A percentile compares a stretch with the other conserved stretches of the same genome.
These are phyloP conservation scores for Hirtodrosophila alboralis DNA, from an alignment of 2,888 invertebrate species.

Conservation along the genomic window DNA sequence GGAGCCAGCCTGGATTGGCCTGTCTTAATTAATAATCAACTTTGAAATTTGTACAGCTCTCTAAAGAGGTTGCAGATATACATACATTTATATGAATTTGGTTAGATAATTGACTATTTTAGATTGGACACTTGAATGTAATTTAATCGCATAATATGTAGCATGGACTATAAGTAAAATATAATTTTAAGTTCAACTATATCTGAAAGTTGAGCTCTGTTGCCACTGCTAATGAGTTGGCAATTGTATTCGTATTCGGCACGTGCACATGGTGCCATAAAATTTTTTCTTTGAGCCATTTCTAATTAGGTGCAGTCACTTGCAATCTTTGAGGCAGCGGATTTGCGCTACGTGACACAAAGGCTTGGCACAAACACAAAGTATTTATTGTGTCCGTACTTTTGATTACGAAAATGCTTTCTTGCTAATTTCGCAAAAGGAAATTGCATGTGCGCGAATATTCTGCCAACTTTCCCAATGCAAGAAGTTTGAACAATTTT, in stretches of 20 bases:
- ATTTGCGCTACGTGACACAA: constrained; percentile 57
- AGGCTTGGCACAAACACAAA: constrained; percentile 40
- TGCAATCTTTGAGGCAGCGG: constrained; percentile 61
- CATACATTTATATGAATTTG: constrained; percentile 8
- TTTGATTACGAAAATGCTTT: constrained; percentile 42
- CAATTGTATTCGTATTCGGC: constrained; percentile 45
- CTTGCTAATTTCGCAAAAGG: constrained; percentile 38
- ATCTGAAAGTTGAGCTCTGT: constrained; percentile 1
- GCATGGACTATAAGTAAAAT: constrained; percentile 7
- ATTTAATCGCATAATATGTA: constrained; percentile 13
- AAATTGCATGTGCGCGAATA: constrained; percentile 34
- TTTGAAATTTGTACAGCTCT: constrained; percentile 37
- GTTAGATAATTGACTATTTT: constrained; percentile 28
- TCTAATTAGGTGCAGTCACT: constrained; percentile 68
- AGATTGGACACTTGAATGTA: constrained; percentile 23
- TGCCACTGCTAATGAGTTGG: constrained; percentile 44
- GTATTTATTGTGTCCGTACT: constrained; percentile 24
- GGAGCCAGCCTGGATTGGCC: constrained; percentile 9
- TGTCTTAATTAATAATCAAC: constrained; percentile 58
- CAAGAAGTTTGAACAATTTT: not conserved
- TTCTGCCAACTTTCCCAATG: not conserved
- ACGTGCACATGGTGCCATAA: constrained; percentile 63
- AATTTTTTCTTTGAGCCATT: constrained; percentile 58
- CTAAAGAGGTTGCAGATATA: constrained; percentile 38
- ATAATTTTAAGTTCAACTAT: constrained; percentile 12